Percentiles rank a stretch among this genome's conserved stretches.
Conservation (phyloP, 2,113 vertebrate genomes). For the Lontra canadensis region DNA sequence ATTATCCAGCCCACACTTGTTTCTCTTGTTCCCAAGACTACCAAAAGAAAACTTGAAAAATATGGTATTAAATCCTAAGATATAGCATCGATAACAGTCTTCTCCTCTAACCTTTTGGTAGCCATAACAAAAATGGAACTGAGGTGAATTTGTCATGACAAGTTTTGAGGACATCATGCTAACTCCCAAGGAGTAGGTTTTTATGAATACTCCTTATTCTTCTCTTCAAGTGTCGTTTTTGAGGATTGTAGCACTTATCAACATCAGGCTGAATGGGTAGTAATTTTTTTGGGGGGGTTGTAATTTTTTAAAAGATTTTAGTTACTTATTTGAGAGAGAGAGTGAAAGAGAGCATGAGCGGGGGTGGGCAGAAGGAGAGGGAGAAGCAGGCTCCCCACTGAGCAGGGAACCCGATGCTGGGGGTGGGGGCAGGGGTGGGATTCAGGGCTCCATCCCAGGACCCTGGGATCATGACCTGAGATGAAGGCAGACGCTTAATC, state of each 20-base stretch:
- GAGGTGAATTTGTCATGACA: not conserved
- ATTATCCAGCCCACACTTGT: not conserved
- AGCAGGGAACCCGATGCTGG: no score
- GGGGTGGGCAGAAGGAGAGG: no score
- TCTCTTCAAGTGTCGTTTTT: not conserved
- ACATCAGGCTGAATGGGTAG: not conserved
- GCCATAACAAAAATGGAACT: conserved; percentile 20
- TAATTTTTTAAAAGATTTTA: not conserved
- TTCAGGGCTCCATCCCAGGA: no score
- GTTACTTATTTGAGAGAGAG: not conserved
- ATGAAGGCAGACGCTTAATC: no score
- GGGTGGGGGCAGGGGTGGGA: no score
- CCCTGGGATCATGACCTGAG: no score
- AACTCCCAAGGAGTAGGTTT: not conserved
- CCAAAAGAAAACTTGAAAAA: conserved; percentile 31
- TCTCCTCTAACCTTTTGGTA: not conserved
- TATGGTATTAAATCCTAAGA: not conserved
- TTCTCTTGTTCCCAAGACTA: not conserved
- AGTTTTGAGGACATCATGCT: not conserved
- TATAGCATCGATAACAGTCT: not conserved
- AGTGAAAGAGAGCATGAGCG: no score
- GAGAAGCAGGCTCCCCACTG: no score
- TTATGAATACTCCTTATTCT: not conserved
- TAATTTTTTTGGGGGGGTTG: not conserved
- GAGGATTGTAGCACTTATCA: not conserved